A percentile compares a stretch with the other conserved stretches of the same genome.
These are phyloP conservation scores for Danio albolineatus DNA, from an alignment of 2,797 vertebrate species.

Conservation along the genomic window DNA sequence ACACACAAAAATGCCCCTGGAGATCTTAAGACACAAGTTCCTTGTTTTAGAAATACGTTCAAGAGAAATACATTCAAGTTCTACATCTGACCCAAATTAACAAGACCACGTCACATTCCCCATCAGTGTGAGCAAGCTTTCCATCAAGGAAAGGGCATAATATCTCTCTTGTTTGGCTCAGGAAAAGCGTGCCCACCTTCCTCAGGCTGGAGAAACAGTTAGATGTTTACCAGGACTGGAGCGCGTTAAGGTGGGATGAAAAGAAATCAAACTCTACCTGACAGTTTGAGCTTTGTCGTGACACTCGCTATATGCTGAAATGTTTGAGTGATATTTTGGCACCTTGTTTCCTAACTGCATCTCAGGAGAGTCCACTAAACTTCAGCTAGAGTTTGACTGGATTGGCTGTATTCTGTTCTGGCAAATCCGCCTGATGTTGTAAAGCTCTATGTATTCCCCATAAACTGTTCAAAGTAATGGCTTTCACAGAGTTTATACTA, in stretches of 20 bases:
- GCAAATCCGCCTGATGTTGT: background rate
- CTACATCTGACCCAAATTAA: slow-evolving; percentile 70
- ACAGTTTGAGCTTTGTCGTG: background rate
- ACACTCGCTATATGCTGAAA: background rate
- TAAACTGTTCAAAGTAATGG: slow-evolving; percentile 3
- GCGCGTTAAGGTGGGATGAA: background rate
- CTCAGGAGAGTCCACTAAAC: background rate
- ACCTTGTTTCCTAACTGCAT: slow-evolving; percentile 6
- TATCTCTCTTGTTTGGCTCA: slow-evolving; percentile 71
- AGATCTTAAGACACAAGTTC: slow-evolving; percentile 61
- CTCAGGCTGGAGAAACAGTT: slow-evolving; percentile 1
- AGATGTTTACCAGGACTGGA: slow-evolving; percentile 2
- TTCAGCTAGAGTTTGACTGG: slow-evolving; percentile 1
- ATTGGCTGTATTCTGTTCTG: background rate
- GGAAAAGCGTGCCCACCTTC: slow-evolving; percentile 53
- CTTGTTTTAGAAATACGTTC: slow-evolving; percentile 61
- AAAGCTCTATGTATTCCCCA: slow-evolving; percentile 14
- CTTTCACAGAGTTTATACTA: slow-evolving; percentile 14
- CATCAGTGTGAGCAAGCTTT: slow-evolving; percentile 71
- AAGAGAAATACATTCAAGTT: slow-evolving; percentile 54
- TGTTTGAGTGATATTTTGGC: slow-evolving; percentile 23
- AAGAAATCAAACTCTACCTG: background rate
- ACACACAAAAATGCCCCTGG: slow-evolving; percentile 47
- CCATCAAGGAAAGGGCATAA: slow-evolving; percentile 71
- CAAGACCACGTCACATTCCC: slow-evolving; percentile 60